Conservation (phyloP, 1,140 invertebrate species). For the Monomorium pharaonis region DNA sequence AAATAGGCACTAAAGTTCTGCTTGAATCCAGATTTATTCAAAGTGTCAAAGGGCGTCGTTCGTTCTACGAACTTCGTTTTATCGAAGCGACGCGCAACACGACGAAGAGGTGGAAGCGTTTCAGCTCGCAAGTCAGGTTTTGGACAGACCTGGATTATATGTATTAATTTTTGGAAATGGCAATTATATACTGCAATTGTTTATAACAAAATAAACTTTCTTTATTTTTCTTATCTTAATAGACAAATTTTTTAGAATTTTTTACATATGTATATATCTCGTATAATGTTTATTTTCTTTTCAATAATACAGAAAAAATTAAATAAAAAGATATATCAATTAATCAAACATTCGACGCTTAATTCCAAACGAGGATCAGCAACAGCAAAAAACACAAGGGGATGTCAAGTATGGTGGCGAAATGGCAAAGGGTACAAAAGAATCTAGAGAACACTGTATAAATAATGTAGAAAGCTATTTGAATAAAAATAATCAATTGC, state of each 20-base stretch:
- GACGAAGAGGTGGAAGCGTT: no score
- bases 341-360: background rate
- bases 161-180: background rate
- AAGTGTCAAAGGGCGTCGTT: no score
- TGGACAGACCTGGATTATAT: background rate
- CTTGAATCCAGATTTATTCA: no score
- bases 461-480: slow-evolving; percentile 18
- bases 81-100: no score
- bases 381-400: slow-evolving; percentile 90
- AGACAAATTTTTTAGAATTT: no score
- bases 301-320: background rate
- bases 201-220: background rate
- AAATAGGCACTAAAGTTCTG: no score
- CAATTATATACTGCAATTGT: background rate
- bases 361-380: slow-evolving; percentile 86
- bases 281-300: no score
- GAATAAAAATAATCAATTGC: slow-evolving; percentile 30
- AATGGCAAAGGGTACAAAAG: slow-evolving; percentile 90
- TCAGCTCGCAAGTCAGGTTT: no score
- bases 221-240: background rate
- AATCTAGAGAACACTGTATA: slow-evolving; percentile 81
- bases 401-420: slow-evolving; percentile 89
- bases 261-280: no score
- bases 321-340: background rate
- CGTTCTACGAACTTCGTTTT: no score